A percentile compares a stretch with the other conserved stretches of the same genome.
These are phyloP conservation scores for Cephalopterus ornatus DNA, from an alignment of 2,113 vertebrate genomes.

Conservation along the genomic window DNA sequence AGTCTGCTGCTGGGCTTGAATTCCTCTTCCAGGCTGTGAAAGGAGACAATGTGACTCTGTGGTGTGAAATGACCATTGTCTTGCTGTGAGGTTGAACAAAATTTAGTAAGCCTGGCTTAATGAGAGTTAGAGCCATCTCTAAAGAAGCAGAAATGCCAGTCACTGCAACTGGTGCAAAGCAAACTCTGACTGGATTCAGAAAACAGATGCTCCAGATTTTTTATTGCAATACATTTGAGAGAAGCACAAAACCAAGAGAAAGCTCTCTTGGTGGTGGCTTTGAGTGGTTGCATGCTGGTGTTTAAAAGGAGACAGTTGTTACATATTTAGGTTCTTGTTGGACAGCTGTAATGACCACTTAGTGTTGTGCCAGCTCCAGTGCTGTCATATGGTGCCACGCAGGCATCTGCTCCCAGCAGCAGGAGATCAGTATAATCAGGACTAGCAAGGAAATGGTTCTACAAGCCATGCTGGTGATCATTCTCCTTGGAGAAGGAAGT, in stretches of 20 bases:
- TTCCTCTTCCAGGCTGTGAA: not conserved
- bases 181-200: not conserved
- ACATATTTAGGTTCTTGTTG: constrained; percentile 18
- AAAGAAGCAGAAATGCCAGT: not conserved
- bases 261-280: not conserved
- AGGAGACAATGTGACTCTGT: not conserved
- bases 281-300: not conserved
- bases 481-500: not conserved
- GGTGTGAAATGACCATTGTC: not conserved
- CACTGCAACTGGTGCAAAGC: not conserved
- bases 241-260: not conserved
- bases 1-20: not conserved
- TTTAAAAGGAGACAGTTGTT: not conserved
- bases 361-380: not conserved
- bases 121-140: not conserved
- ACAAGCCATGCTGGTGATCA: not conserved
- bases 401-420: not conserved
- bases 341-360: not conserved
- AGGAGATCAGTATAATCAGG: not conserved
- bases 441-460: not conserved
- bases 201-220: not conserved
- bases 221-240: not conserved
- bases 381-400: not conserved
- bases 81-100: not conserved
- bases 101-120: not conserved